Evolutionary conservation across 2,888 invertebrate species (phyloP).

Genomic region (Lasioglossum zephyrum): DNA sequence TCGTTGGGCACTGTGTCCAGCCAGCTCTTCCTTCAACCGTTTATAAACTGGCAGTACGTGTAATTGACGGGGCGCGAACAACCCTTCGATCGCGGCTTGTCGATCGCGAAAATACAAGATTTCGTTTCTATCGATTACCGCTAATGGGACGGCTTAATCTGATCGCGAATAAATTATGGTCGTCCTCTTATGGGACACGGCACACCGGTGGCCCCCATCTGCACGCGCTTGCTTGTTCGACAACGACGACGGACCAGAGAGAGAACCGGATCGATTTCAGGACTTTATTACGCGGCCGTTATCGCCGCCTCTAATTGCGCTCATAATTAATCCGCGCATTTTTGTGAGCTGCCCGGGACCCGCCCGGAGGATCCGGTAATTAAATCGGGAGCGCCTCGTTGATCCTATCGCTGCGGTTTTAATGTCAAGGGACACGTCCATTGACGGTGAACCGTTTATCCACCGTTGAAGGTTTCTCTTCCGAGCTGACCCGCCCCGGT

Average conservation of each 20-base stretch:
- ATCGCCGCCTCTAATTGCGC: conserved; percentile 59
- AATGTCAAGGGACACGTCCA: conserved; percentile 40
- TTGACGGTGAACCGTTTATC: conserved; percentile 5
- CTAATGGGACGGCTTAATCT: conserved; percentile 49
- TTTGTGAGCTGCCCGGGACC: conserved; percentile 24
- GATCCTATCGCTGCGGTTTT: conserved; percentile 50
- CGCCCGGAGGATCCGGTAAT: conserved; percentile 37
- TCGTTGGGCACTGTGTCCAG: neutral
- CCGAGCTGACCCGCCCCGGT: neutral
- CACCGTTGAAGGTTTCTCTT: neutral
- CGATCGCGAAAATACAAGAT: conserved; percentile 43
- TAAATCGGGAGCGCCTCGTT: conserved; percentile 53
- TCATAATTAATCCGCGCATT: conserved; percentile 57
- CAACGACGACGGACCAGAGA: neutral
- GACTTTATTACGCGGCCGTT: conserved; percentile 56
- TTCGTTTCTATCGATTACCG: conserved; percentile 40
- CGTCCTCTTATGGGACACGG: conserved; percentile 40
- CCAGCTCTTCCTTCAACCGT: neutral
- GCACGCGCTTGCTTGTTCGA: neutral
- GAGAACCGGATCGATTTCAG: conserved; percentile 55
- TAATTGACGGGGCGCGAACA: conserved; percentile 31
- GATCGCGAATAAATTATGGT: conserved; percentile 52
- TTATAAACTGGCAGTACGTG: conserved; percentile 41
- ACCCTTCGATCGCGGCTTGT: conserved; percentile 10
- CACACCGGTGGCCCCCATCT: conserved; percentile 4